Evolutionary conservation across 2,888 invertebrate species (phyloP).

Genomic region (Idaea biselata): DNA sequence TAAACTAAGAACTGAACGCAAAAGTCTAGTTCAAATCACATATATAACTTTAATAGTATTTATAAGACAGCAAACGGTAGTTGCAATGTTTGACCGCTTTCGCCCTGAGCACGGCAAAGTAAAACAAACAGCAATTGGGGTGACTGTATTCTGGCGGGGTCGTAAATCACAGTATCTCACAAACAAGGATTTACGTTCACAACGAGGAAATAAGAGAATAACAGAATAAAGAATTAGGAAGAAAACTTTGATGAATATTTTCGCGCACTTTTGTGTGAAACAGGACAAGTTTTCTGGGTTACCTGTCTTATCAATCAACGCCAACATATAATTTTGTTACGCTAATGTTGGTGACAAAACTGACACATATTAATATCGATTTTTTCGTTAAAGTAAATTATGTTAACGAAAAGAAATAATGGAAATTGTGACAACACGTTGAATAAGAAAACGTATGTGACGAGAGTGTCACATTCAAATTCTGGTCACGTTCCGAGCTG

Average conservation of each 20-base stretch:
- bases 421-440: background rate
- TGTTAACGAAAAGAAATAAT: background rate
- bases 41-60: background rate
- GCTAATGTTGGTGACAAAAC: background rate
- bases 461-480: background rate
- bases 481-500: background rate
- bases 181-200: slow-evolving; percentile 24
- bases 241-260: background rate
- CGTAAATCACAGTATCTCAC: slow-evolving; percentile 18
- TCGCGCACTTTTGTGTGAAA: slow-evolving; percentile 6
- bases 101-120: slow-evolving; percentile 12
- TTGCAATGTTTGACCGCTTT: background rate
- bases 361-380: background rate
- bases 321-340: background rate
- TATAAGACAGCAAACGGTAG: background rate
- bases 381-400: background rate
- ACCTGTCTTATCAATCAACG: slow-evolving; percentile 7
- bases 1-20: background rate
- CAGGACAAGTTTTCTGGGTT: slow-evolving; percentile 16
- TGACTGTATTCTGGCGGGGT: slow-evolving; percentile 18
- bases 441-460: background rate
- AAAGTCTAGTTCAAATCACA: background rate
- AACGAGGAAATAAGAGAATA: slow-evolving; percentile 9
- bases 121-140: slow-evolving; percentile 31
- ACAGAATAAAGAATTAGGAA: slow-evolving; percentile 4